A percentile compares a stretch with the other conserved stretches of the same genome.
These are phyloP conservation scores for Dinothrombium tinctorium DNA, from an alignment of 1,140 invertebrate species.

Conservation along the genomic window DNA sequence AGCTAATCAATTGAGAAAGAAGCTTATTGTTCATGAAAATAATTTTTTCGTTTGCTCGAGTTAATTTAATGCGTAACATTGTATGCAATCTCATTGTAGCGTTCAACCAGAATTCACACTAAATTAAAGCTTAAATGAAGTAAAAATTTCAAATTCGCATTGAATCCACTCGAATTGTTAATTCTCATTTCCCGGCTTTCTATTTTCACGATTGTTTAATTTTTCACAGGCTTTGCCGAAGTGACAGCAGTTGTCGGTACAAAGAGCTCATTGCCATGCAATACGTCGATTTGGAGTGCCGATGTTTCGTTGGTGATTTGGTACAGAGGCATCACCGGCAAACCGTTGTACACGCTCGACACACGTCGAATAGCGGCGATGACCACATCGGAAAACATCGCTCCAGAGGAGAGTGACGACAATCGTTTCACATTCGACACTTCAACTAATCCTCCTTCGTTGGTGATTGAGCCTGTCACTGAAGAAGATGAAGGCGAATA, in stretches of 20 bases:
- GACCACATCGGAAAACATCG: neutral
- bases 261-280: conserved; percentile 48
- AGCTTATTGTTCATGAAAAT: no score
- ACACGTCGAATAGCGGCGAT: neutral
- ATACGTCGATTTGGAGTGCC: conserved; percentile 39
- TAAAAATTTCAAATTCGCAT: no score
- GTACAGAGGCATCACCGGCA: conserved; percentile 40
- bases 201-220: no score
- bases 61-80: no score
- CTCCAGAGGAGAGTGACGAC: neutral
- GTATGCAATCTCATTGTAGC: no score
- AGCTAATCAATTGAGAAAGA: no score
- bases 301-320: conserved; percentile 54
- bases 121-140: no score
- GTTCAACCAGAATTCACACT: no score
- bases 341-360: conserved; percentile 17
- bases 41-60: no score
- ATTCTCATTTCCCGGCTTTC: no score
- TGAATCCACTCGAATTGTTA: no score
- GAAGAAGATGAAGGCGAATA: conserved; percentile 41
- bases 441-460: conserved; percentile 27
- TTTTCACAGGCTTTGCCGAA: conserved; percentile 11
- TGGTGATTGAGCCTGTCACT: conserved; percentile 49
- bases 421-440: conserved; percentile 9
- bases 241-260: conserved; percentile 37